A percentile compares a stretch with the other conserved stretches of the same genome.
Evolutionary conservation across 1,140 invertebrate genomes (phyloP).

Genomic region (Drosophila pachea): DNA sequence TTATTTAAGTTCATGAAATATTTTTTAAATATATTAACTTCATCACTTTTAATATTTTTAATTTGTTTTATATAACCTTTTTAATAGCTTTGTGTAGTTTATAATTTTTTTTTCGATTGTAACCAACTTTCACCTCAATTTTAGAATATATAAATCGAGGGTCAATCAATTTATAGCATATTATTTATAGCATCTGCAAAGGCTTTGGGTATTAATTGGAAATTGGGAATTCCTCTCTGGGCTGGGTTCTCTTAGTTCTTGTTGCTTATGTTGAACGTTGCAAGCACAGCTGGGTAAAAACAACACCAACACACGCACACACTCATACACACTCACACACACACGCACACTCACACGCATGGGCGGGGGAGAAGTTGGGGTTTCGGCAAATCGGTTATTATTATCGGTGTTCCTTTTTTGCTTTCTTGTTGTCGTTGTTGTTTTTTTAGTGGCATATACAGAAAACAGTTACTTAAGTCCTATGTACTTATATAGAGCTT

Average conservation of each 20-base stretch:
- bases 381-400: constrained; percentile 43
- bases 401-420: constrained; percentile 6
- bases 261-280: constrained; percentile 21
- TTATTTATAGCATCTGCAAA: constrained; percentile 15
- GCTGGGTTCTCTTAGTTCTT: constrained; percentile 10
- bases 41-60: background rate
- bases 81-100: background rate
- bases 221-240: constrained; percentile 25
- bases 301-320: constrained; percentile 16
- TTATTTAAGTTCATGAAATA: too few relatives aligned
- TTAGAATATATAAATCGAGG: too few relatives aligned
- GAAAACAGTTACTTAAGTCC: constrained; percentile 43
- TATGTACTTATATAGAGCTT: constrained; percentile 45
- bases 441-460: constrained; percentile 47
- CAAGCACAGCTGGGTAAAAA: constrained; percentile 24
- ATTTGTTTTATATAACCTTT: background rate
- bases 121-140: too few relatives aligned
- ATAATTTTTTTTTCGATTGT: background rate
- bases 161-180: background rate
- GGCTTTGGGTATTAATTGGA: constrained; percentile 10
- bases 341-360: constrained; percentile 23
- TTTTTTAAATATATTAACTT: too few relatives aligned
- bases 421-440: constrained; percentile 27
- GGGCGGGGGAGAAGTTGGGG: constrained; percentile 26
- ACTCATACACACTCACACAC: constrained; percentile 3